These are phyloP conservation scores for Oligia strigilis DNA, from an alignment of 2,888 invertebrate genomes.

Conservation along the genomic window DNA sequence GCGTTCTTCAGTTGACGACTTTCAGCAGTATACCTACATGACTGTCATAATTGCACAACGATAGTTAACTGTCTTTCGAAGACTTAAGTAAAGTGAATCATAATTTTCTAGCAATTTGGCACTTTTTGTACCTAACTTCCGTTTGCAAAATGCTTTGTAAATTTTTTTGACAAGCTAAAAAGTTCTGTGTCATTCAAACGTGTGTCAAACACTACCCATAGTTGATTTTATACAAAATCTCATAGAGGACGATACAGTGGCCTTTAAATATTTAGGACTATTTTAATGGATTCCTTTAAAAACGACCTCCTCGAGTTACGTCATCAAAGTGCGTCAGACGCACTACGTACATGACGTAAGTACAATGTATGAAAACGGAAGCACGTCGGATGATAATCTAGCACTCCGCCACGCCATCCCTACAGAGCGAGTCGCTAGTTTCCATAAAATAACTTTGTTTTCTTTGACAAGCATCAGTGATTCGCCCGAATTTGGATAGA, in stretches of 20 bases:
- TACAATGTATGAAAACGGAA: neutral
- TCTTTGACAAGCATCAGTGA: constrained; percentile 29
- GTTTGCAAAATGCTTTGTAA: neutral
- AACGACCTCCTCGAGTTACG: neutral
- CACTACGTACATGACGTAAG: neutral
- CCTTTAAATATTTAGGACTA: neutral
- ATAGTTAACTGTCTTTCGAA: neutral
- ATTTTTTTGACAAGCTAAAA: neutral
- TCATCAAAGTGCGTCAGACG: neutral
- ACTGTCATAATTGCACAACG: too few relatives aligned
- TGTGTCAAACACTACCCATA: neutral
- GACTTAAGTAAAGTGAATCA: neutral
- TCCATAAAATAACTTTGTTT: constrained; percentile 56
- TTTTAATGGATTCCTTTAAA: neutral
- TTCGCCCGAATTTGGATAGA: constrained; percentile 56
- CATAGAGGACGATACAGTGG: neutral
- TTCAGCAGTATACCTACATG: neutral
- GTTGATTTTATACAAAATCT: neutral
- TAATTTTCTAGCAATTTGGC: neutral
- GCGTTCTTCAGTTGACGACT: neutral
- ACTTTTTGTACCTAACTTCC: neutral
- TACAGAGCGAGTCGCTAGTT: constrained; percentile 33
- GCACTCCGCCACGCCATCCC: constrained; percentile 49
- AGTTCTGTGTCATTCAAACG: neutral
- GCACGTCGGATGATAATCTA: constrained; percentile 11